Base-by-base conservation (phyloP, 2,113 vertebrate genomes). In the Prolemur simus region DNA sequence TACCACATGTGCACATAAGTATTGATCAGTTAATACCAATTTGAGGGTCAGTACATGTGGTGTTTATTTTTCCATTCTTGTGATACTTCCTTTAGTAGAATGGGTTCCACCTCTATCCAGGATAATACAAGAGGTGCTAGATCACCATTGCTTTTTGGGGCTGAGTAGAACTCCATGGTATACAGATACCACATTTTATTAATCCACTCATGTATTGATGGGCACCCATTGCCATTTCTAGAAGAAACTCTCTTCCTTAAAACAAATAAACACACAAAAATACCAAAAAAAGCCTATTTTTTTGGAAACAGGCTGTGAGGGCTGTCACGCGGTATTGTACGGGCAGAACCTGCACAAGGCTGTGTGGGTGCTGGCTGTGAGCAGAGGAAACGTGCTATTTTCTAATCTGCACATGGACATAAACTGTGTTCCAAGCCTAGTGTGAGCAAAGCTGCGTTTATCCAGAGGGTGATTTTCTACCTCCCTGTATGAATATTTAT, bases 231-330 rank as follows among this genome's bases (percentile, higher is more conserved):
- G 45, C 34, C 12, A 77, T 82, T 92, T 88, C 4, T 45, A 63
- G 34, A 11, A 85, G 32, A 34, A 52, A 45, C 12, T 5, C 6
- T 82, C n/a, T 76, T 69, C 63, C 68, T 83, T 68, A 60, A 85
- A 95, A 69, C 42, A 89, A 95, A 85, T 17, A 71, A 60, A 92
- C 80, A 74, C 34, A 39, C 29, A 81, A 84, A 64, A 80, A 71
- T 25, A 29, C 6, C 6, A 18, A 54, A 39, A 34, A 17, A 25
- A 29, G 49, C 11, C 25, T 89, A 2, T 58, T 85, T 42, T 14
- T 7, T 5, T 56, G 20, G 42, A 63, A 52, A 58, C 34, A 45
- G 34, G 63, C 12, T 29, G 54, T 39, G 5, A 66, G 37, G 45
- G 34, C 39, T 73, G n/a, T 7, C n/a, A 34, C 3, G 32, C 5